Conservation (phyloP, 2,888 invertebrate genomes). For the Thymelicus lineola region DNA sequence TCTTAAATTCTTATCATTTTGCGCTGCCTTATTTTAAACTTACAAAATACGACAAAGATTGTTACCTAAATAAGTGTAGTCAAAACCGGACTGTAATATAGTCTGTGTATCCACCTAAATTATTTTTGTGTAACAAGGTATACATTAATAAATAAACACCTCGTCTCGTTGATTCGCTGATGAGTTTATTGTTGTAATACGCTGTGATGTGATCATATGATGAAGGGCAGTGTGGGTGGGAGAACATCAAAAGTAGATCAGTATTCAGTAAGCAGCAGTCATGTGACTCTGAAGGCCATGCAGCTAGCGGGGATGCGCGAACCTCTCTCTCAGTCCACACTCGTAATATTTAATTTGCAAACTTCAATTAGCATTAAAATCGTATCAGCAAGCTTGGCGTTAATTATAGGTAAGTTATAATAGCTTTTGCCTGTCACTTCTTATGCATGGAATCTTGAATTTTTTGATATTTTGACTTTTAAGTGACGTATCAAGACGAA, state of each 20-base stretch:
- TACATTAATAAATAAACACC: conserved; percentile 1
- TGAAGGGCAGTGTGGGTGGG: conserved; percentile 56
- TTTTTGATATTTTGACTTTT: too few species aligned
- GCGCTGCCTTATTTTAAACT: too few species aligned
- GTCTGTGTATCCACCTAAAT: too few species aligned
- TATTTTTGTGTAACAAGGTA: too few species aligned
- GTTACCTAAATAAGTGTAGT: too few species aligned
- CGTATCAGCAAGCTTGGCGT: not conserved
- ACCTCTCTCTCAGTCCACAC: conserved; percentile 40
- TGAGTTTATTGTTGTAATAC: conserved; percentile 39
- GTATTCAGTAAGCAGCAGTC: conserved; percentile 62
- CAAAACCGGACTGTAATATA: too few species aligned
- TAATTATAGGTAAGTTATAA: too few species aligned
- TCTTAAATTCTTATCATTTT: too few species aligned
- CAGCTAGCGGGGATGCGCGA: conserved; percentile 41
- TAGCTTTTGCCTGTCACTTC: too few species aligned
- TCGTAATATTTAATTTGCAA: conserved; percentile 42
- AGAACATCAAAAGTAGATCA: conserved; percentile 65
- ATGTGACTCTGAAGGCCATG: conserved; percentile 68
- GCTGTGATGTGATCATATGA: conserved; percentile 48
- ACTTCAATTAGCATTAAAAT: conserved; percentile 34
- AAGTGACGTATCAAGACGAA: too few species aligned
- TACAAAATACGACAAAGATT: too few species aligned
- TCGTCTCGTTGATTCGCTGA: conserved; percentile 2
- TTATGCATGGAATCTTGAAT: too few species aligned